Evolutionary conservation across 2,113 vertebrate species (phyloP).

Genomic region (Emydura subglobosa): DNA sequence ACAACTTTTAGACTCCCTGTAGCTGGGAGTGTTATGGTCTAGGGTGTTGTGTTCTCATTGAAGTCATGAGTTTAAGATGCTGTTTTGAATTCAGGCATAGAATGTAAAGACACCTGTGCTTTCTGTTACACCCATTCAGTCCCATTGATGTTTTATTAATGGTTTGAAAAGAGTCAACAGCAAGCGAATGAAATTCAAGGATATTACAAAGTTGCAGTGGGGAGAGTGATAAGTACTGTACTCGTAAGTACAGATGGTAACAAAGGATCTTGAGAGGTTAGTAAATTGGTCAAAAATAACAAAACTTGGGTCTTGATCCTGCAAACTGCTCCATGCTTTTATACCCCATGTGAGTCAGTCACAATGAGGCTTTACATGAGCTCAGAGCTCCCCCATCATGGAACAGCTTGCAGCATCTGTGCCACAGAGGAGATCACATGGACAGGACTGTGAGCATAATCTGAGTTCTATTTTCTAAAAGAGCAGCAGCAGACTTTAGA

Average conservation of each 20-base stretch:
- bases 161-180: neutral
- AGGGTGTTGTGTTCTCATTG: accelerated
- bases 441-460: neutral
- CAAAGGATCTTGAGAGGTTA: neutral
- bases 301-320: neutral
- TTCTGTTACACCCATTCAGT: neutral
- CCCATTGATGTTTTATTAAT: neutral
- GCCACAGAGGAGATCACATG: neutral
- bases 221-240: neutral
- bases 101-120: neutral
- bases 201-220: neutral
- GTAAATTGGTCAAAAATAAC: neutral
- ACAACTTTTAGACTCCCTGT: neutral
- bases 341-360: neutral
- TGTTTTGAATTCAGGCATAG: neutral
- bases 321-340: neutral
- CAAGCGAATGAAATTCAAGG: neutral
- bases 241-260: neutral
- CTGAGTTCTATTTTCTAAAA: neutral
- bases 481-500: neutral
- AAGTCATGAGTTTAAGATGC: neutral
- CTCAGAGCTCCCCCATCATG: neutral
- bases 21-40: neutral
- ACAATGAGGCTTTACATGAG: neutral
- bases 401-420: neutral